Evolutionary conservation across 2,113 vertebrate genomes (phyloP), one percentile per base, ranked within the genome.

Genomic region (Bombycilla garrulus): DNA sequence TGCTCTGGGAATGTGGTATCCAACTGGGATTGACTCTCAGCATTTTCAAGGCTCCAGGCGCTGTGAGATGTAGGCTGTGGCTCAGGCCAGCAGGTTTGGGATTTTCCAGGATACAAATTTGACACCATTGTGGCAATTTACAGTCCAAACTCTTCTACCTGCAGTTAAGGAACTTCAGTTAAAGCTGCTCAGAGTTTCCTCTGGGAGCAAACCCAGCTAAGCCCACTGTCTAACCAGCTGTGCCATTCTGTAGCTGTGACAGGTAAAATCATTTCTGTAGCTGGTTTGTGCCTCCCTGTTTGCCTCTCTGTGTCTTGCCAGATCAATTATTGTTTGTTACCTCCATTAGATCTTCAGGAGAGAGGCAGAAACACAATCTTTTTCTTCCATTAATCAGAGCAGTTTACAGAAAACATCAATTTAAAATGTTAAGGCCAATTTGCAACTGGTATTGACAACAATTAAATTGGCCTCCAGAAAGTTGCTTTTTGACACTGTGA

Each of bases 361-460:
- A 73, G 86, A 95, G 90, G 67, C 92, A 96, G 86, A 77, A 95
- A 88, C 81, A 77, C 71, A 51, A 73, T 89, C 81, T 61, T 73
- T 92, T 81, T 36, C 67, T 93, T 60, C 84, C 93, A 96, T 96
- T 97, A 93, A 94, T 95, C 94, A 94, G 84, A 80, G 87, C 78
- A 86, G 58, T 87, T 95, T 90, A 92, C 91, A 95, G 91, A 93
- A 96, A 94, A 91, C 93, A 96, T 95, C 95, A 86, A 94, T 96
- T 95, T 92, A 77, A 96, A 93, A 85, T 92, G 93, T 88, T 94
- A 92, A 92, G 92, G 67, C 87, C 79, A 97, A 95, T 96, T 96
- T 95, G 87, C 92, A 48, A 83, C 66, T 13, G 7, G 78, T 95
- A 95, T 96, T 51, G 93, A 92, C 92, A 91, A 8, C 87, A 90